Base-by-base conservation (phyloP, 2,113 vertebrate species). In the Labeo catla region DNA sequence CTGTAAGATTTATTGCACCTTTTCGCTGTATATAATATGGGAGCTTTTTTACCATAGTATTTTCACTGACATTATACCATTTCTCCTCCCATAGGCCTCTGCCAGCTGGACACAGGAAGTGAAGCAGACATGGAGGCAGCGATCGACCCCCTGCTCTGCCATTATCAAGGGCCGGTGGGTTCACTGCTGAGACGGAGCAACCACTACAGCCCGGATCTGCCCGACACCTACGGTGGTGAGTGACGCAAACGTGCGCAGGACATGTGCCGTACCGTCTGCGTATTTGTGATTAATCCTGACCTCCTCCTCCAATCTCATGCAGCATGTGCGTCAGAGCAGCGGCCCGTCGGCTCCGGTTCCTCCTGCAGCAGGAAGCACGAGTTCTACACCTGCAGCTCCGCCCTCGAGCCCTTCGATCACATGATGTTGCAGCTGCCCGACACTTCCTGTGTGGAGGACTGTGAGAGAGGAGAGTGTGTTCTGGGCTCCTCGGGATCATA, bases 81-180 rank as follows among this genome's bases (percentile, higher is more conserved):
- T 72, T 77, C 8, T 78, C 52, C 91, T 81, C 15, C 90, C 88
- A 84, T 91, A 98, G 98, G 96, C 49, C 90, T 96, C 79, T 98
- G 94, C 83, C 96, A 96, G 63, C 85, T 97, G 84, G 97, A 98
- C 85, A 97, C 94, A 6, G 94, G 95, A 89, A 99, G 97, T 85
- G 98, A 99, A 87, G 91, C 93, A 0, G 98, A 99, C 15, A 74
- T 97, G 90, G 97, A 99, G 82, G 95, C 92, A 8, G 92, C 93
- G 70, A 91, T 95, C 0, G 98, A 99, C 86, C 97, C 97, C 0
- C 94, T 98, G 73, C 93, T 98, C 0, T 98, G 96, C 90, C 97
- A 96, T 65, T 97, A 97, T 70, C 89, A 96, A 91, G 96, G 96
- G 0, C 92, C 95, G 3, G 88, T 96, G 0, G 93, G 95, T n/a